Evolutionary conservation across 2,888 invertebrate species (phyloP), one percentile per base, ranked within the genome.

Genomic region (Camptogramma bilineatum): DNA sequence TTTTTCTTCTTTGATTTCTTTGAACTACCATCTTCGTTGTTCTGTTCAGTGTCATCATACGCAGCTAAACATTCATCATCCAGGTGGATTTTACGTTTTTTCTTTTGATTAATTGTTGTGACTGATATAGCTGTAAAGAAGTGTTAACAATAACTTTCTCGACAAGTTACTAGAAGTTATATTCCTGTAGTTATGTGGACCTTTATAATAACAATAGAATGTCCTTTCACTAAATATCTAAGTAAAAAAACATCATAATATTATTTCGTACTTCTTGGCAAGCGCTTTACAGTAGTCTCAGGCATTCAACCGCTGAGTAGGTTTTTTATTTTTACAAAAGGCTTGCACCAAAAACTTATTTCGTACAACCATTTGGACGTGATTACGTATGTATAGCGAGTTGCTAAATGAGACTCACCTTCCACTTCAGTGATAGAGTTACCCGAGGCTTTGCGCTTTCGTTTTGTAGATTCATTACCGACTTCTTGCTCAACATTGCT

Each of bases 101-200:
- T 73, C 73, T 74, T 71, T 70, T 71, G 52, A 54, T 58, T 46
- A 34, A 44, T 46, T 0, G 24, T 18, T 39, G 52, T 19, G 28
- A 55, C n/a, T 8, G 50, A 18, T 16, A 17, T 28, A 50, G 28
- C 47, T 53, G 52, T 19, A 61, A 19, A 47, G 17, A 5, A 47
- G 3, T 13, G 34, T 28, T 16, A 31, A 39, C 1, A 3, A 10
- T 13, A 39, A 39, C 13, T 13, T 10, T 28, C n/a, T n/a, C n/a
- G n/a, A n/a, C n/a, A n/a, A n/a, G n/a, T n/a, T n/a, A n/a, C 28
- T 24, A 24, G 5, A 24, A 24, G 24, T 2, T 24, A 2, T 24
- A 24, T n/a, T n/a, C 24, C 28, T 28, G 7, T 7, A 8, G 7
- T 28, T 28, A 4, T 7, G 28, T 5, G 4, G 21, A 21, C 21